Evolutionary conservation across 2,113 vertebrate genomes (phyloP), one percentile per base, ranked within the genome.

Genomic region (Sclerurus mexicanus): DNA sequence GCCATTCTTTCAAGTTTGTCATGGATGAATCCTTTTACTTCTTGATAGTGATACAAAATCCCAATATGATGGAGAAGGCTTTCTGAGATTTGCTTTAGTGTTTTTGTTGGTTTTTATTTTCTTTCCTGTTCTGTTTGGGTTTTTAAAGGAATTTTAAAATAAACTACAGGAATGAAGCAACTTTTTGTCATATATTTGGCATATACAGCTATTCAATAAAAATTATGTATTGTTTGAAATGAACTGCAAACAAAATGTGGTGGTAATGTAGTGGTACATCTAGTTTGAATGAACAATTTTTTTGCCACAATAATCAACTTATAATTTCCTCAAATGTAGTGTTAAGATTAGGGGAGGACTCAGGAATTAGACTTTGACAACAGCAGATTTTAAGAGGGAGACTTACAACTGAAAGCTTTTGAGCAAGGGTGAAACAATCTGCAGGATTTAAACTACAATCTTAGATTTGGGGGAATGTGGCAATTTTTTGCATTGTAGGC

Each of bases 51-150:
- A 40, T 22, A 15, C 1, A 5, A 82, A 35, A 3, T 35, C 33
- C 4, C 10, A 16, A 75, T 10, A 39, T 1, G 3, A 71, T 52
- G 8, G 2, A 46, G 4, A 4, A 59, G 7, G 17, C 1, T 47
- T 85, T 64, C 15, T 4, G 5, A 11, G 14, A 2, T 33, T 35
- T 58, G 10, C 4, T 37, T 35, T 47, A 0, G 9, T 42, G 40
- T 42, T 42, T 42, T 42, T 42, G 40, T 13, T 42, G 40, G 13
- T 13, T 42, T 22, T 62, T 75, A 27, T 42, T 22, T 62, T 75
- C 27, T 44, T 7, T 16, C 40, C 9, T 55, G 5, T 46, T 71
- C 3, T 47, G 14, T 16, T 62, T 21, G 0, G 14, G 7, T 11
- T 59, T 80, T 64, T 85, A 5, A 37, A 49, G 19, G 7, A 58